phyloP scores from a whole-genome alignment of 2,113 vertebrate species.

The Synodontis membranacea region DNA sequence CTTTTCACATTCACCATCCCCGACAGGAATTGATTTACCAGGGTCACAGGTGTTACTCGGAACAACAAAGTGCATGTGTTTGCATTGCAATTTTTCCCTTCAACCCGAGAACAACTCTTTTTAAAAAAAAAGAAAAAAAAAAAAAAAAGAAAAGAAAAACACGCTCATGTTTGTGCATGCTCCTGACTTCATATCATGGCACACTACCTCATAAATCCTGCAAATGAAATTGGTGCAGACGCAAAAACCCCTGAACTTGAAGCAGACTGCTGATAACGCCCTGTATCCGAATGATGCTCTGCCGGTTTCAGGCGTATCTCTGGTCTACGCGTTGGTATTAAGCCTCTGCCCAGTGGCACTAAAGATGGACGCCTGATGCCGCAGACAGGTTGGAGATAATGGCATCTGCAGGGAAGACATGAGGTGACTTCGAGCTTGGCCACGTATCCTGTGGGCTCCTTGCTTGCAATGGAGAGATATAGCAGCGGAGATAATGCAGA shows the following conservation, averaged over 20 bases:
- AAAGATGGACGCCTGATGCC: slow-evolving; percentile 33
- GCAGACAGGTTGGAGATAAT: slow-evolving; percentile 29
- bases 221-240: slow-evolving; percentile 43
- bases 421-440: slow-evolving; percentile 2
- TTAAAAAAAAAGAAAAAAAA: too few species aligned
- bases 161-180: slow-evolving; percentile 20
- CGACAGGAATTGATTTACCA: not conserved
- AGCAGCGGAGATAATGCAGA: not conserved
- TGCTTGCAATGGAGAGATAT: slow-evolving; percentile 14
- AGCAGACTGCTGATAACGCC: slow-evolving; percentile 35
- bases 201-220: slow-evolving; percentile 48
- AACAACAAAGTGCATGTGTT: slow-evolving; percentile 5
- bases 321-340: not conserved
- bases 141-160: not conserved
- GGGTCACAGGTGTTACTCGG: not conserved
- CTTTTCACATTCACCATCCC: not conserved
- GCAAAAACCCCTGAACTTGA: not conserved
- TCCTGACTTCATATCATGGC: slow-evolving; percentile 12
- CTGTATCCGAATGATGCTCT: slow-evolving; percentile 44
- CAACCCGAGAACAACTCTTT: not conserved
- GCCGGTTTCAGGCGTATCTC: slow-evolving; percentile 8
- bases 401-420: slow-evolving; percentile 4
- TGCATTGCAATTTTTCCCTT: slow-evolving; percentile 28
- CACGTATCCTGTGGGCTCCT: slow-evolving; percentile 27
- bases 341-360: slow-evolving; percentile 23